Evolutionary conservation across 1,140 invertebrate species (phyloP).

Genomic region (Drosophila watanabei): DNA sequence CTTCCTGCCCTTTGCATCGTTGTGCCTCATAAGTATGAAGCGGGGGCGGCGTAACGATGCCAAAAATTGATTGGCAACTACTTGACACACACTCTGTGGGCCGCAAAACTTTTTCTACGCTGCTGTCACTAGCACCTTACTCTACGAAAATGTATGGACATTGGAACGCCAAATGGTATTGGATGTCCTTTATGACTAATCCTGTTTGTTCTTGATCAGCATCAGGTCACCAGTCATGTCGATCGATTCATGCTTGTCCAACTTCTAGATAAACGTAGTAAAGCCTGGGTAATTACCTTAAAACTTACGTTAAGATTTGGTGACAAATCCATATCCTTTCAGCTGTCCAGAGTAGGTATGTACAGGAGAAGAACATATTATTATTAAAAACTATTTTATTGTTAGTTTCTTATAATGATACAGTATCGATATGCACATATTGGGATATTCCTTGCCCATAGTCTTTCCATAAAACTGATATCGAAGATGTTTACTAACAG

Average conservation of each 20-base stretch:
- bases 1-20: background rate
- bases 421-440: too few species aligned
- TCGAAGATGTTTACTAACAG: background rate
- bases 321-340: too few species aligned
- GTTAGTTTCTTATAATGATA: too few species aligned
- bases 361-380: too few species aligned
- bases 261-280: background rate
- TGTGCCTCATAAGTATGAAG: slow-evolving; percentile 48
- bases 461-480: too few species aligned
- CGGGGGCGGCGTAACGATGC: slow-evolving; percentile 49
- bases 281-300: background rate
- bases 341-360: too few species aligned
- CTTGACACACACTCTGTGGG: slow-evolving; percentile 54
- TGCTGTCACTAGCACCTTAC: slow-evolving; percentile 9
- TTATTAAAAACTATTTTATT: too few species aligned
- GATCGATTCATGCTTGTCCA: background rate
- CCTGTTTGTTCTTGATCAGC: background rate
- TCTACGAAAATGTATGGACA: slow-evolving; percentile 6
- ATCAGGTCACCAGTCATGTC: background rate
- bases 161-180: background rate
- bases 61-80: slow-evolving; percentile 81
- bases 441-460: background rate
- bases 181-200: background rate
- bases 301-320: too few species aligned
- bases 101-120: slow-evolving; percentile 25